Base-by-base conservation (phyloP, 2,113 vertebrate genomes). In the Trichomycterus rosablanca region DNA sequence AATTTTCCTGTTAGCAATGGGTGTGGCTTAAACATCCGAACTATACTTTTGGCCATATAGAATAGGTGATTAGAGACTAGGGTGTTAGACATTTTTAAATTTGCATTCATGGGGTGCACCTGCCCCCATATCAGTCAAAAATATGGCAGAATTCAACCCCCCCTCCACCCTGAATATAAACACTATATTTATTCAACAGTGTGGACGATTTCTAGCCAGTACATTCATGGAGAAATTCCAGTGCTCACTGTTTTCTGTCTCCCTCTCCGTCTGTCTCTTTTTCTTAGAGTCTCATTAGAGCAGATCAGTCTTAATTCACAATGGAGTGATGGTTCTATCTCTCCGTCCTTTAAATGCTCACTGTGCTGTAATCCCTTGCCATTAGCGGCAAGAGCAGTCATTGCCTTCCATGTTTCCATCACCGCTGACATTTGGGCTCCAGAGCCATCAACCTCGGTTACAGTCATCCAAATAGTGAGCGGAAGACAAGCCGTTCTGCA, bases 401-500 rank as follows among this genome's bases (percentile, higher is more conserved):
- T 74, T 58, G 67, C 69, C 74, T 23, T 58, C 65, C 66, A 63
- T 72, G 46, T 77, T 81, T 81, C 77, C 82, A 81, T 82, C 82
- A 83, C 72, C 63, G 67, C 74, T 83, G 81, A 85, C 82, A 81
- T 78, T 77, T 73, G 78, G 74, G 72, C 71, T 81, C 77, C 74
- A 56, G 79, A 82, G 78, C 78, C 76, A 79, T 82, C 79, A 78
- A 82, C 83, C 63, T 72, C 66, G 65, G 75, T 81, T 79, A 73
- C 78, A 80, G 69, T 80, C 74, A 78, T 63, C 74, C 76, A 83
- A 80, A 83, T 72, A 76, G 70, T 50, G 26, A 64, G 73, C 56
- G 65, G 73, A 65, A 78, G 64, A 74, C 67, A 73, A 72, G 58
- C 45, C 70, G 81, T 78, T 77, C 70, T 50, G 56, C 35, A 71